Evolutionary conservation across 2,797 vertebrate species (phyloP), one percentile per base, ranked within the genome.

Genomic region (Notoglanidium macrostoma): DNA sequence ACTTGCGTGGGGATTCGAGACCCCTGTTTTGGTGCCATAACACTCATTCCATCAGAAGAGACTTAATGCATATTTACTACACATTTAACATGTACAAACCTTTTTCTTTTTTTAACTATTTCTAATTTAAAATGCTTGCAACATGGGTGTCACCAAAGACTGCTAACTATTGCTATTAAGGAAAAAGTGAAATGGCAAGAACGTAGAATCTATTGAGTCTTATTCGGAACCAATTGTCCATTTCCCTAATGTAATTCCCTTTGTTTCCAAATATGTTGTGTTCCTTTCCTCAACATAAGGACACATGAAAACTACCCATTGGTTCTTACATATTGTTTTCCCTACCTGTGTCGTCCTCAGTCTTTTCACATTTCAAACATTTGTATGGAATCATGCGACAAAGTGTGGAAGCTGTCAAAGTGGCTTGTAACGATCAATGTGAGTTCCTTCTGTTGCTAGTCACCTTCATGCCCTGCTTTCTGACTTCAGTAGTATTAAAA

Each of bases 401-500:
- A 65, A 72, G 68, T 51, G 80, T 32, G 78, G 35, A 85, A 29
- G 87, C 78, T 76, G 23, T 44, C 23, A 76, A 49, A 82, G 49
- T 67, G 70, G 59, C 81, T 85, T 68, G 57, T 65, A 81, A 61
- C 32, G 61, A 29, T 67, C 57, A 61, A 10, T 86, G 61, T 65
- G 65, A 87, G 54, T 78, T 81, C 46, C 59, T 85, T 67, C 72
- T 85, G 68, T 79, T 83, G n/a, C 59, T 84, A 85, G 26, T 78
- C 23, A 67, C 70, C 82, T 79, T 85, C 68, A 88, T 87, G 87
- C 57, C 81, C 83, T 87, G 73, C 86, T 85, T 89, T 81, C 83
- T 54, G 84, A 86, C 59, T 87, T 87, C 70, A 82, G 49, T 54
- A 88, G 86, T 91, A 87, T 87, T 87, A 87, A 89, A 91, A 88